Percentiles rank a stretch among this genome's conserved stretches.
phyloP scores from a whole-genome alignment of 1,140 invertebrate species.

The Meteorus sp. region DNA sequence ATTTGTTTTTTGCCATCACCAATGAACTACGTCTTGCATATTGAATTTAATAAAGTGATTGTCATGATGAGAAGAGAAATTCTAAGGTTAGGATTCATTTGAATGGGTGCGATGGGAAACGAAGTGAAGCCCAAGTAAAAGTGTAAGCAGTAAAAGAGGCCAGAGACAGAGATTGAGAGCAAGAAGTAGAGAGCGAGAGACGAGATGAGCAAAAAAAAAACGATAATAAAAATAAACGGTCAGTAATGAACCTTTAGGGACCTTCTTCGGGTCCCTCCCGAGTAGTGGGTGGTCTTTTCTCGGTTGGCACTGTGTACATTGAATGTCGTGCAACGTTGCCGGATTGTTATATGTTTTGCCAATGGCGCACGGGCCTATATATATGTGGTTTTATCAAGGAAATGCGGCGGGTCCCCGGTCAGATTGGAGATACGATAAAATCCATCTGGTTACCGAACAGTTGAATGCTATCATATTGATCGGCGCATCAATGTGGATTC shows the following conservation, averaged over 20 bases:
- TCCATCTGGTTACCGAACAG: slow-evolving; percentile 17
- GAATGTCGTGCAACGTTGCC: slow-evolving; percentile 24
- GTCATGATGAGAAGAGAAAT: too few species aligned
- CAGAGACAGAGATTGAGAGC: too few species aligned
- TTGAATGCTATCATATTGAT: slow-evolving; percentile 15
- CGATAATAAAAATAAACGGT: not conserved
- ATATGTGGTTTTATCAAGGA: slow-evolving; percentile 1
- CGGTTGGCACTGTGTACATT: not conserved
- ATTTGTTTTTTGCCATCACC: slow-evolving; percentile 15
- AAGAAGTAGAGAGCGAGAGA: too few species aligned
- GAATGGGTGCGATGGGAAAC: not conserved
- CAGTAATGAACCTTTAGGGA: slow-evolving; percentile 21
- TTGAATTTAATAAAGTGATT: too few species aligned
- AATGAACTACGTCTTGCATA: slow-evolving; percentile 20
- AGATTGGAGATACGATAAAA: slow-evolving; percentile 17
- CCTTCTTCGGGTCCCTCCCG: slow-evolving; percentile 3
- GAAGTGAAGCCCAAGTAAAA: not conserved
- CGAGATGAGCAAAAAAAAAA: slow-evolving; percentile 6
- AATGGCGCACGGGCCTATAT: not conserved
- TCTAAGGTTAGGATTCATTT: too few species aligned
- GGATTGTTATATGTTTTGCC: not conserved
- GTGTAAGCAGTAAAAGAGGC: not conserved
- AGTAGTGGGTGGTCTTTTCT: slow-evolving; percentile 22
- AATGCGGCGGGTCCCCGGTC: slow-evolving; percentile 5
- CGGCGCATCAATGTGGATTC: not conserved